phyloP scores from a whole-genome alignment of 2,113 vertebrate species.

The Neomonachus schauinslandi region DNA sequence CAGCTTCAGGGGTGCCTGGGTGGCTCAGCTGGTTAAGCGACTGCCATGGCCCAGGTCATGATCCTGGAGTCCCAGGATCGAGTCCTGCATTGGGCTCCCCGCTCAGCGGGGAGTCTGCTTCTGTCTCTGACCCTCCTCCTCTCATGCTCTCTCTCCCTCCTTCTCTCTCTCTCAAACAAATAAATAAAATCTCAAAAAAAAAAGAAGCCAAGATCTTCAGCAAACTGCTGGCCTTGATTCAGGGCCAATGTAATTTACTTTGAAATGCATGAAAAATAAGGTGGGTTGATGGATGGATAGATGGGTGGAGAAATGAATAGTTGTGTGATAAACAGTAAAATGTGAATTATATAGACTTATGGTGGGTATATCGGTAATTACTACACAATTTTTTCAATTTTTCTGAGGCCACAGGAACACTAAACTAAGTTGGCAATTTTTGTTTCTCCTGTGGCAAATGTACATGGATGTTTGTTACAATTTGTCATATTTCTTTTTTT shows the following conservation, averaged over 20 bases:
- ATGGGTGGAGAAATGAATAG: not conserved
- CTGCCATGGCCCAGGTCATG: too few species aligned
- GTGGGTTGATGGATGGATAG: not conserved
- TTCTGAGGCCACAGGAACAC: not conserved
- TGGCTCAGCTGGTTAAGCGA: too few species aligned
- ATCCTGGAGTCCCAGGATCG: too few species aligned
- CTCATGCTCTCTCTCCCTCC: too few species aligned
- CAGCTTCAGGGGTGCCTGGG: slow-evolving; percentile 80
- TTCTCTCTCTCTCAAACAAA: too few species aligned
- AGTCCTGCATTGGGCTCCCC: too few species aligned
- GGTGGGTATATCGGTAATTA: not conserved
- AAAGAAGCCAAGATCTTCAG: slow-evolving; percentile 90
- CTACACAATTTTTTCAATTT: not conserved
- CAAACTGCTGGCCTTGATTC: slow-evolving; percentile 92
- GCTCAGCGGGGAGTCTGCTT: too few species aligned
- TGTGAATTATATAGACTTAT: not conserved
- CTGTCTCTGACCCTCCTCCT: too few species aligned
- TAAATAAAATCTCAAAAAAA: too few species aligned
- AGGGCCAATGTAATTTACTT: slow-evolving; percentile 79
- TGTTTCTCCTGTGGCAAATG: not conserved
- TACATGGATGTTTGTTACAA: not conserved
- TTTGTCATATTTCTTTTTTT: not conserved
- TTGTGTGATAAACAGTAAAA: not conserved
- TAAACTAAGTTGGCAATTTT: not conserved
- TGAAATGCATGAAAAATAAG: not conserved